Evolutionary conservation across 2,113 vertebrate genomes (phyloP), one percentile per base, ranked within the genome.

Genomic region (Tenebrosternarchus preto): DNA sequence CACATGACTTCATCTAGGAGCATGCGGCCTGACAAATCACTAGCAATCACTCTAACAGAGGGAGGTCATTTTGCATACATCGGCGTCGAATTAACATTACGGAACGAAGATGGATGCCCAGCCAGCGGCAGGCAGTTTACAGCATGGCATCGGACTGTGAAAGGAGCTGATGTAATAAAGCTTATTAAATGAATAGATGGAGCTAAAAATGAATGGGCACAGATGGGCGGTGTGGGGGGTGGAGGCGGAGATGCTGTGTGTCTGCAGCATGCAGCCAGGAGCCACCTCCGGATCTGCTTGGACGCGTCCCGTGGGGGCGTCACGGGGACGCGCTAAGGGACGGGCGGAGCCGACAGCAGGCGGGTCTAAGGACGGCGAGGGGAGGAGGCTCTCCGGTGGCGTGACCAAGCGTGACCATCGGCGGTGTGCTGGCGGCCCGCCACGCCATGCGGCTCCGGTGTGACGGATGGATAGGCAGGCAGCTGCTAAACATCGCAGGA

Each of bases 401-500:
- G 9, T 73, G 31, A 63, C 67, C 39, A 60, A 76, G 80, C 72
- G 77, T 82, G 77, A 66, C 80, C 70, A 53, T 71, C 68, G 76
- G 53, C 50, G 20, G 25, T 46, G 50, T 0, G 0, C 29, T 75
- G 60, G 77, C 86, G 75, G 76, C 86, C 85, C 85, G 64, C 67
- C 39, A 5, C 39, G 39, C 39, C 39, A 46, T 31, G 50, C 24
- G 19, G 73, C 50, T 43, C 66, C n/a, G 27, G 19, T 7, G 80
- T 92, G 91, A 93, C 86, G 88, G 90, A 93, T 91, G 88, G 88
- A 88, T 83, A 71, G 82, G 59, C 81, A 84, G 89, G 85, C 90
- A 87, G 90, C 89, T 88, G 92, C 86, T 91, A 87, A 90, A 91
- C 90, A 89, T 90, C 87, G 80, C 85, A 66, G 83, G 87, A 89